Evolutionary conservation across 2,797 vertebrate genomes (phyloP).

Genomic region (Myiothlypis coronata): DNA sequence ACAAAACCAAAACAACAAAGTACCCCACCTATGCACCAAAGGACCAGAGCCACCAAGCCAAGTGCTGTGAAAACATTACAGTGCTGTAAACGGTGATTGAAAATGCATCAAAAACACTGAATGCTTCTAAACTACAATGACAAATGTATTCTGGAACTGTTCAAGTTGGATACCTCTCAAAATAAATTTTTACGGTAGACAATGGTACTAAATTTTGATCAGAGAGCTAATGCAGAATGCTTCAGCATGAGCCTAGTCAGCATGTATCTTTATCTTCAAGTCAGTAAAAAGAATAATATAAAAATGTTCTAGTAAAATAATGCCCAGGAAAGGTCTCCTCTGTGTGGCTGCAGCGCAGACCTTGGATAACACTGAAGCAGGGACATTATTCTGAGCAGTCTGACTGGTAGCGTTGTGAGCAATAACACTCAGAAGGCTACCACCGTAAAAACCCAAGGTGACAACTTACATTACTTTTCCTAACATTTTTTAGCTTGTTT

Average conservation of each 20-base stretch:
- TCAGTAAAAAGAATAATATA: slow-evolving; percentile 9
- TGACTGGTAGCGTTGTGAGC: neutral
- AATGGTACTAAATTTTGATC: slow-evolving; percentile 4
- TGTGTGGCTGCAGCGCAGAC: neutral
- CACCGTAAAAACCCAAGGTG: neutral
- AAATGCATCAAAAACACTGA: slow-evolving; percentile 29
- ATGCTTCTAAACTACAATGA: slow-evolving; percentile 27
- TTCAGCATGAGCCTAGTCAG: slow-evolving; percentile 26
- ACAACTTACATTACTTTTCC: neutral
- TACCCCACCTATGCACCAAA: neutral
- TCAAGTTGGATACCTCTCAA: neutral
- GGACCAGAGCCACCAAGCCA: neutral
- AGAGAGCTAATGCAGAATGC: neutral
- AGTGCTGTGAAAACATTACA: neutral
- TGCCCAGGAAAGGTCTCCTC: neutral
- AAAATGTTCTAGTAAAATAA: neutral
- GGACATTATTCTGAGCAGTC: neutral
- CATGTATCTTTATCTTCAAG: slow-evolving; percentile 10
- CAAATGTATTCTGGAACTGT: slow-evolving; percentile 13
- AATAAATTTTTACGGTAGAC: neutral
- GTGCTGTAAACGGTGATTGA: neutral
- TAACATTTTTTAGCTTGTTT: neutral
- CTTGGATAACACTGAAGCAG: neutral
- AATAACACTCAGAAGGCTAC: neutral
- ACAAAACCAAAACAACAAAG: neutral